Conservation (phyloP, 1,140 invertebrate species). For the Leptinotarsa lineolata region DNA sequence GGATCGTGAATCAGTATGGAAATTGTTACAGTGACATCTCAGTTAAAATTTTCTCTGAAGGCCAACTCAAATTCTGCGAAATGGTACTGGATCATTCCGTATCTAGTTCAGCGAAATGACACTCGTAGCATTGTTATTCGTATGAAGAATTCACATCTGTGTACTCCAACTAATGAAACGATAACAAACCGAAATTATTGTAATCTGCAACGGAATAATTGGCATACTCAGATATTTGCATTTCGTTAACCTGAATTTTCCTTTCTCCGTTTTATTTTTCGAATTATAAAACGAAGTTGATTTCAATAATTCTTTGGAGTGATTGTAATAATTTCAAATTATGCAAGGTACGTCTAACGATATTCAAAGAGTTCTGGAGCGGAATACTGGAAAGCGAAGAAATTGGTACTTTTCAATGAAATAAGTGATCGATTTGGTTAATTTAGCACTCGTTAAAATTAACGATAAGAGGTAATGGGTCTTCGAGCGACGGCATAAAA, state of each 20-base stretch:
- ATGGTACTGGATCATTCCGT: too few relatives aligned
- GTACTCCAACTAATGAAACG: too few relatives aligned
- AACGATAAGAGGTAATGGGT: not conserved
- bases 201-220: too few relatives aligned
- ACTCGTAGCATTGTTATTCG: too few relatives aligned
- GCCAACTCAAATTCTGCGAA: too few relatives aligned
- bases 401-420: not conserved
- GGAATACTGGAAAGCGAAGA: not conserved
- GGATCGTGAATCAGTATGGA: too few relatives aligned
- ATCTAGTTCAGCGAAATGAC: too few relatives aligned
- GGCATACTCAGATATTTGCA: not conserved
- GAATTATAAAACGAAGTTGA: conserved; percentile 7
- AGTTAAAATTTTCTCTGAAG: too few relatives aligned
- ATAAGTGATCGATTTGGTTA: conserved; percentile 3
- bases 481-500: not conserved
- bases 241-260: not conserved
- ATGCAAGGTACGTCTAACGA: not conserved
- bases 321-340: not conserved
- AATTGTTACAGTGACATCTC: too few relatives aligned
- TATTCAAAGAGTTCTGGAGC: conserved; percentile 7
- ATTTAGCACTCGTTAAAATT: not conserved
- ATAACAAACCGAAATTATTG: too few relatives aligned
- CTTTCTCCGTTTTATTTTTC: not conserved
- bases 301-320: not conserved
- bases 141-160: too few relatives aligned